Conservation (phyloP, 2,797 vertebrate genomes). For the Coilia nasus region DNA sequence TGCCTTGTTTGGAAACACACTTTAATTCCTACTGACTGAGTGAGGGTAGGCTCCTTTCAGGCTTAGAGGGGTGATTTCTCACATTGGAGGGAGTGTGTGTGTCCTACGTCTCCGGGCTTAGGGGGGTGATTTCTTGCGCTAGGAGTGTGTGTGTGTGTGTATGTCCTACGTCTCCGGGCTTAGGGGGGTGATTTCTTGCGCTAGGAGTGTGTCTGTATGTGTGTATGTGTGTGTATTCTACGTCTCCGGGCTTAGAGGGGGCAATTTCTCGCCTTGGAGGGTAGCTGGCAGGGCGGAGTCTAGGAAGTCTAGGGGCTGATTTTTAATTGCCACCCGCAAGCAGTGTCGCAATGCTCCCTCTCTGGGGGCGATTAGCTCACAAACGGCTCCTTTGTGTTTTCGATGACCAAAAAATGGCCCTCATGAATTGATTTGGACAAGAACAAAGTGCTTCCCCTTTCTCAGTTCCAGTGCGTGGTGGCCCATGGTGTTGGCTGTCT, state of each 20-base stretch:
- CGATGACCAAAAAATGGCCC: not conserved
- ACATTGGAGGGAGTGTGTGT: not conserved
- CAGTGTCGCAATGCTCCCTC: not conserved
- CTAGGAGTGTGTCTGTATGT: not conserved
- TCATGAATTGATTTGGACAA: not conserved
- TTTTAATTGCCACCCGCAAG: not conserved
- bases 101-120: no score
- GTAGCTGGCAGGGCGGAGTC: not conserved
- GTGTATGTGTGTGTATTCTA: not conserved
- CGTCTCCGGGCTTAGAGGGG: not conserved
- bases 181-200: not conserved
- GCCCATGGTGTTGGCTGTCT: not conserved
- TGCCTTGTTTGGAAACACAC: not conserved
- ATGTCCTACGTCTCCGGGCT: no score
- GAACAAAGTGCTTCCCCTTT: not conserved
- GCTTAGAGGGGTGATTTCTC: no score
- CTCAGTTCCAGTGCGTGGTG: not conserved
- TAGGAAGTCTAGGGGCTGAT: not conserved
- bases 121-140: no score
- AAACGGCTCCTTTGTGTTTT: not conserved
- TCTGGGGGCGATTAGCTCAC: not conserved
- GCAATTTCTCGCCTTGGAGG: not conserved
- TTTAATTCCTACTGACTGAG: not conserved
- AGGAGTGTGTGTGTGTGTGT: no score
- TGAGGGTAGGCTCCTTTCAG: not conserved